Percentiles rank a stretch among this genome's conserved stretches.
Evolutionary conservation across 2,888 invertebrate species (phyloP).

Genomic region (Tridacna gigas): DNA sequence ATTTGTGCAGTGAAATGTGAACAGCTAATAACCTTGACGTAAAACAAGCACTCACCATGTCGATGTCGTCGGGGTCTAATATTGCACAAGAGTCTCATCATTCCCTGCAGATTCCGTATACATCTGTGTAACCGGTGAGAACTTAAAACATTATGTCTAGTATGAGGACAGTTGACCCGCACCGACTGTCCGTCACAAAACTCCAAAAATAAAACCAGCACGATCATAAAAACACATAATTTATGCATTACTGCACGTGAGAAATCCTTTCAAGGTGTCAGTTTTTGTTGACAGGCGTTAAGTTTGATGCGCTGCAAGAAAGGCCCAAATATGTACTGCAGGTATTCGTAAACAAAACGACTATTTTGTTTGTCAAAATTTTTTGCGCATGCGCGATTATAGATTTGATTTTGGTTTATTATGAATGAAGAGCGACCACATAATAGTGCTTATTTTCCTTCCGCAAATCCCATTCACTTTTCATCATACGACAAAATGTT

Average conservation of each 20-base stretch:
- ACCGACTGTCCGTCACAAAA: background rate
- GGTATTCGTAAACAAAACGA: no score
- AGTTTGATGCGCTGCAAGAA: no score
- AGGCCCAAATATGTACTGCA: no score
- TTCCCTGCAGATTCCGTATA: background rate
- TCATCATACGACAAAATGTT: no score
- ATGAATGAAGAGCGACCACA: no score
- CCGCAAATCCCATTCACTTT: no score
- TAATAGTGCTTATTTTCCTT: no score
- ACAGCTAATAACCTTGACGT: no score
- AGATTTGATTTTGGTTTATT: no score
- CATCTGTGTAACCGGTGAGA: background rate
- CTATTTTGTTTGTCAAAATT: no score
- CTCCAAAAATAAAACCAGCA: background rate
- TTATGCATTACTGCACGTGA: background rate
- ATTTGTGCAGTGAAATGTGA: no score
- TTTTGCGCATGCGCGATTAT: no score
- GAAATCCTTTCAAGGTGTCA: slow-evolving; percentile 5
- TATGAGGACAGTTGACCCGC: background rate
- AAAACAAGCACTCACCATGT: background rate
- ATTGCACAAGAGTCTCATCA: slow-evolving; percentile 9
- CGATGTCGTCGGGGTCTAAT: background rate
- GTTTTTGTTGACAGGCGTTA: background rate
- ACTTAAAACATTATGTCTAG: background rate
- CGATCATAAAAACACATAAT: slow-evolving; percentile 7